Conservation (phyloP, 2,888 invertebrate genomes). For the Hedychridium roseum region DNA sequence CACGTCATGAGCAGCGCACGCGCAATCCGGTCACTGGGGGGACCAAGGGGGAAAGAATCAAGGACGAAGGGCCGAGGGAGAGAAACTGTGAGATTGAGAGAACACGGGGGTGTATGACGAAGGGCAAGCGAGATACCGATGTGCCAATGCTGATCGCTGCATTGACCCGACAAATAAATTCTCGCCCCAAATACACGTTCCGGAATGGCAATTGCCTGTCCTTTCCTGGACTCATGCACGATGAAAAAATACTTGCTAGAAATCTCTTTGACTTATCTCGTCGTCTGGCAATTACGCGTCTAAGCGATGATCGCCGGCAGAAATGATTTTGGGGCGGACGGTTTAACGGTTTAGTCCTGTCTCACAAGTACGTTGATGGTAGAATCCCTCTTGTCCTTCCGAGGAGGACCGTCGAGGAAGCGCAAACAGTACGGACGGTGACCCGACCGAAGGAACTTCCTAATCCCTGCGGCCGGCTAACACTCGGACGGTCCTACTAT, state of each 20-base stretch:
- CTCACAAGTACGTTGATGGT: not conserved
- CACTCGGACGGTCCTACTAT: constrained; percentile 49
- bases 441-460: constrained; percentile 54
- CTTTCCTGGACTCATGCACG: too few relatives aligned
- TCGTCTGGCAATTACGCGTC: too few relatives aligned
- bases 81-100: too few relatives aligned
- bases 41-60: too few relatives aligned
- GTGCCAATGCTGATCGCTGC: constrained; percentile 49
- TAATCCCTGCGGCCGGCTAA: constrained; percentile 61
- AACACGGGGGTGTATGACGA: constrained; percentile 30
- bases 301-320: too few relatives aligned
- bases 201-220: too few relatives aligned
- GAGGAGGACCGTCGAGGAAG: constrained; percentile 33
- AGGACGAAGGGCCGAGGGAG: too few relatives aligned
- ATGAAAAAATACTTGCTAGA: too few relatives aligned
- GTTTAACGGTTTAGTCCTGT: not conserved
- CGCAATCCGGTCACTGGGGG: constrained; percentile 4
- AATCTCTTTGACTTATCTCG: too few relatives aligned
- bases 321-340: too few relatives aligned
- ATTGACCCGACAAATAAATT: constrained; percentile 44
- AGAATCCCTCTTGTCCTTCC: constrained; percentile 41
- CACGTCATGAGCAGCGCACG: constrained; percentile 22
- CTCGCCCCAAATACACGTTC: too few relatives aligned
- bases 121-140: constrained; percentile 49
- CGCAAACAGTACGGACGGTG: constrained; percentile 44